A percentile compares a stretch with the other conserved stretches of the same genome.
These are phyloP conservation scores for Vespertilio murinus DNA, from an alignment of 2,797 vertebrate genomes.

Conservation along the genomic window DNA sequence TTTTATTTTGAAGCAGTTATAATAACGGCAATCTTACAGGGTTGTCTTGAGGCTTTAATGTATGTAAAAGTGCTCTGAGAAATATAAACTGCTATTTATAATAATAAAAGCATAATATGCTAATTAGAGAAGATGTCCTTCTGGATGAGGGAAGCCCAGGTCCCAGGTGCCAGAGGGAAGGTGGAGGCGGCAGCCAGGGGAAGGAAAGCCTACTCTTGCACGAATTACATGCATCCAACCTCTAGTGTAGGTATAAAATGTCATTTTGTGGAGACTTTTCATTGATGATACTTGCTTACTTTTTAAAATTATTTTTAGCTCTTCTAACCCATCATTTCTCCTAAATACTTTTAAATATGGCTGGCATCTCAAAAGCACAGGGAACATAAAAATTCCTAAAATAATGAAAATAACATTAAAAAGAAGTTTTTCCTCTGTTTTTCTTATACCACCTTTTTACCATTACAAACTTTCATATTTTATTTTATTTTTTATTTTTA, in stretches of 20 bases:
- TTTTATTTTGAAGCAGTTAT: neutral
- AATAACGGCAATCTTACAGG: neutral
- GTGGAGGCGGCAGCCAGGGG: too few species aligned
- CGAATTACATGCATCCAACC: too few species aligned
- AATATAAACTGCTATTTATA: neutral
- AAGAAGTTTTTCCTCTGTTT: neutral
- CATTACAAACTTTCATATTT: neutral
- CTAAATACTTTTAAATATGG: constrained; percentile 28
- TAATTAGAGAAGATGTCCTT: too few species aligned
- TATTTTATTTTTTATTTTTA: too few species aligned
- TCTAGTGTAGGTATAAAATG: neutral
- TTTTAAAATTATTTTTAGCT: constrained; percentile 21
- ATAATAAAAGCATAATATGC: too few species aligned
- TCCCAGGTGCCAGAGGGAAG: too few species aligned
- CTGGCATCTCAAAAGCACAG: neutral
- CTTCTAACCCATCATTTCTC: neutral
- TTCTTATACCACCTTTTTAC: neutral
- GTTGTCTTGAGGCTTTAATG: neutral
- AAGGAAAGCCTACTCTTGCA: too few species aligned
- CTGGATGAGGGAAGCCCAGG: accelerated
- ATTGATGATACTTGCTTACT: neutral
- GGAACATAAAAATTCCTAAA: neutral
- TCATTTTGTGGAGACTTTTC: neutral
- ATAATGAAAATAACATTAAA: neutral
- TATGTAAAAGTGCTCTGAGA: neutral